Base-by-base conservation (phyloP, 2,888 invertebrate genomes). In the Himalopsyche anomala region DNA sequence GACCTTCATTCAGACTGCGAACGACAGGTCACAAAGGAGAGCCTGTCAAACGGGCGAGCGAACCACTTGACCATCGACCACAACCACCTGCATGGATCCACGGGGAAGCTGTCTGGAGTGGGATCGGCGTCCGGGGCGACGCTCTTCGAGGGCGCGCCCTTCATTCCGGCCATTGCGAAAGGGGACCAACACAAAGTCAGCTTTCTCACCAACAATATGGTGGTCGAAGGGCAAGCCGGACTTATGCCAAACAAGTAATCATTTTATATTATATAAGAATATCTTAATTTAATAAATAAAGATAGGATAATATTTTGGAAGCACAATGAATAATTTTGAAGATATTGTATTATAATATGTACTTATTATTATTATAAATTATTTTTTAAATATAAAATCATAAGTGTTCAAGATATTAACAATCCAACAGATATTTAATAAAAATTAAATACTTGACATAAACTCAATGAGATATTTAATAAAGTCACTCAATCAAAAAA, bases 131-230 rank as follows among this genome's bases (percentile, higher is more conserved):
- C 74, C 36, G 74, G 74, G 8, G 15, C 74, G 28, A 74, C 74
- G 3, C 74, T 74, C 36, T 74, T 74, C 74, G 74, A 74, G 38
- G 36, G 74, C 15, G 12, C 74, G 15, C 74, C 74, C 15, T 74
- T 74, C 74, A 74, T 74, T 5, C 74, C 74, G 28, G 74, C 74
- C 5, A 19, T 74, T 38, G 38, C 74, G 74, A 74, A 74, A 36
- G 36, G 74, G 12, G 80, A 83, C 54, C 83, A 79, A 42, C 62
- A 69, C 38, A 86, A 86, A 81, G 86, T 86, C 80, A 86, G 84
- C 74, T 86, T 86, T 17, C 79, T 86, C 36, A 36, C 86, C 12
- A 54, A 84, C 40, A 86, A 84, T 56, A 40, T 86, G 69, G 69
- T 84, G 42, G 86, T 84, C 9, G 84, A 36, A 2, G 54, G 81